Evolutionary conservation across 1,140 invertebrate genomes (phyloP).

Genomic region (Cydia pomonella): DNA sequence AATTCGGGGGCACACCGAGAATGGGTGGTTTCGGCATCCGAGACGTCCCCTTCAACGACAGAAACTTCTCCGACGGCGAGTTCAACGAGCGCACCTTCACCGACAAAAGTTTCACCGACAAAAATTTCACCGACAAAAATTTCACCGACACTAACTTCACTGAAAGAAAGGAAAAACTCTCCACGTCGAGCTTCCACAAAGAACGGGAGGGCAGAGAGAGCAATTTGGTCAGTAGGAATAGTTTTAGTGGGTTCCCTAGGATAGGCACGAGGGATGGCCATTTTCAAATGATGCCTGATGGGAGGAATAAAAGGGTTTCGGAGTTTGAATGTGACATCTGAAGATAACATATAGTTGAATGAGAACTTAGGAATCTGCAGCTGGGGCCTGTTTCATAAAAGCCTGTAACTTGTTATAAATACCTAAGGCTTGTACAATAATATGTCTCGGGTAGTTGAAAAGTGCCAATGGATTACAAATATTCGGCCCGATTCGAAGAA

Average conservation of each 20-base stretch:
- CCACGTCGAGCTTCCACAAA: constrained; percentile 75
- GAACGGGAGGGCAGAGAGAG: constrained; percentile 70
- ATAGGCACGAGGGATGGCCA: constrained; percentile 64
- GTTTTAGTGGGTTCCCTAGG: constrained; percentile 73
- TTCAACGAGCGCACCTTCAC: constrained; percentile 65
- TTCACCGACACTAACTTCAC: constrained; percentile 69
- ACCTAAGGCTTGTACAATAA: too few species aligned
- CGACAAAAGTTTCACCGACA: constrained; percentile 59
- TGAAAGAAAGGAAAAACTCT: constrained; percentile 74
- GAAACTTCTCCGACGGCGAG: constrained; percentile 64
- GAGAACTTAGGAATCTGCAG: constrained; percentile 39
- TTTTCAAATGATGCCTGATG: constrained; percentile 70
- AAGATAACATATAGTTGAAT: background rate
- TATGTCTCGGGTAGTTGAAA: background rate
- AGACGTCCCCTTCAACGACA: constrained; percentile 66
- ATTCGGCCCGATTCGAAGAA: too few species aligned
- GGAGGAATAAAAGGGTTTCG: constrained; percentile 79
- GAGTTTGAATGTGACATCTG: constrained; percentile 83
- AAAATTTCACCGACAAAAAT: constrained; percentile 58
- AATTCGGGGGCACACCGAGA: constrained; percentile 68
- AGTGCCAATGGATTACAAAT: background rate
- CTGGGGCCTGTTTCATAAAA: background rate
- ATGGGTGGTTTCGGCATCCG: constrained; percentile 74
- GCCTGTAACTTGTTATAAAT: background rate
- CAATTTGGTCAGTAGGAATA: constrained; percentile 74